Evolutionary conservation across 2,113 vertebrate genomes (phyloP).

Genomic region (Phyllostomus hastatus): DNA sequence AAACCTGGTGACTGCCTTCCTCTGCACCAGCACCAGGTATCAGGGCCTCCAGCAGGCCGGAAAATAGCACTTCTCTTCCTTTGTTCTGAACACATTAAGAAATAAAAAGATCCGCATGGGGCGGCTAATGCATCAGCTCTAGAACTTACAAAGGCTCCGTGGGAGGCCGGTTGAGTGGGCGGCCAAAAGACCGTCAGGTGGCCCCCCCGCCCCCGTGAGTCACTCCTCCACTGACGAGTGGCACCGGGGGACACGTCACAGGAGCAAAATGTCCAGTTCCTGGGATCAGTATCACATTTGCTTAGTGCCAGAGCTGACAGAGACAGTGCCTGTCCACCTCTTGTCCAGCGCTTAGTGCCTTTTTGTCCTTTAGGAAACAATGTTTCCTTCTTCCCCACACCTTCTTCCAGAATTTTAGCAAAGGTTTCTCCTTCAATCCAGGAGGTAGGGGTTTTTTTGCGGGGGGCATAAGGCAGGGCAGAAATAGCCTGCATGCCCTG

Average conservation of each 20-base stretch:
- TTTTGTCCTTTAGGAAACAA: neutral
- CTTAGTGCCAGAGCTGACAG: neutral
- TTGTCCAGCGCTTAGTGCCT: neutral
- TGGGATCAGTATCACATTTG: neutral
- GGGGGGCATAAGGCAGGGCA: fast-evolving
- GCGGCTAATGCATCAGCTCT: neutral
- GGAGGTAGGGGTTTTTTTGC: neutral
- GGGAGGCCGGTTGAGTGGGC: neutral
- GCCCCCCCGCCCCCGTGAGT: fast-evolving
- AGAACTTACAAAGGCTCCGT: neutral
- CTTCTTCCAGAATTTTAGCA: too few relatives aligned
- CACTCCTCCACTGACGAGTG: neutral
- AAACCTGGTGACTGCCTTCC: neutral
- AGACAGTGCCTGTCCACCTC: neutral
- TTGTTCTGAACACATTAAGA: neutral
- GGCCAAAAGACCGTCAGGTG: too few relatives aligned
- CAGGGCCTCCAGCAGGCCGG: neutral
- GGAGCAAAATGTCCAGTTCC: neutral
- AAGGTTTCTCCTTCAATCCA: neutral
- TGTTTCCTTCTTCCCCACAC: neutral
- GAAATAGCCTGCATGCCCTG: neutral
- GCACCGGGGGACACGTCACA: fast-evolving
- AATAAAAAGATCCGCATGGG: neutral
- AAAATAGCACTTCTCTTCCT: neutral
- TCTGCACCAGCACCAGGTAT: neutral